Percentiles rank a stretch among this genome's conserved stretches.
Conservation (phyloP, 2,113 vertebrate species). For the Taxidea taxus region DNA sequence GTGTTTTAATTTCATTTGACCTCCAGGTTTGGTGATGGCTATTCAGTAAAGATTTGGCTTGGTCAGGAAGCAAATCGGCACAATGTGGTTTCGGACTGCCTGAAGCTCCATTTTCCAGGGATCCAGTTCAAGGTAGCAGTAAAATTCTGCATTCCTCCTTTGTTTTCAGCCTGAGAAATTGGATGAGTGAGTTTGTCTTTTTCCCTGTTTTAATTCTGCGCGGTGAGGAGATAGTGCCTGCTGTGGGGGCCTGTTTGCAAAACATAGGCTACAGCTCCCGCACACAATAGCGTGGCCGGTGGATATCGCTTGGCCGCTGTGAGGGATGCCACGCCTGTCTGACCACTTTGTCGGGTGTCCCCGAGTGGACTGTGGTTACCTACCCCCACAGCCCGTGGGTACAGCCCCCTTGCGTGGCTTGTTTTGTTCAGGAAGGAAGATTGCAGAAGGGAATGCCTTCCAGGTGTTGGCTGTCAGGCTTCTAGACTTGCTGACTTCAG, state of each 20-base stretch:
- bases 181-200: background rate
- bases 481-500: background rate
- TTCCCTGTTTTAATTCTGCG: background rate
- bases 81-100: conserved; percentile 65
- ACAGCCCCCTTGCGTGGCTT: background rate
- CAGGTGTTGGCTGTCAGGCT: background rate
- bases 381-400: accelerated
- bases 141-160: background rate
- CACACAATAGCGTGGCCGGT: accelerated
- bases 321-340: accelerated
- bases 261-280: accelerated
- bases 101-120: conserved; percentile 77
- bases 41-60: conserved; percentile 80
- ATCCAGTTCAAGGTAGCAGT: conserved; percentile 77
- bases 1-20: background rate
- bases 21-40: conserved; percentile 80
- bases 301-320: background rate
- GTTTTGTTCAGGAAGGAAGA: background rate
- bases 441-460: background rate
- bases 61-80: conserved; percentile 16
- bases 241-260: background rate
- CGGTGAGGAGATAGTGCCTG: background rate
- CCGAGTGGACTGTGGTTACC: accelerated
- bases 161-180: background rate
- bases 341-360: accelerated